Base-by-base conservation (phyloP, 2,888 invertebrate genomes). In the Sipunculus nudus region DNA sequence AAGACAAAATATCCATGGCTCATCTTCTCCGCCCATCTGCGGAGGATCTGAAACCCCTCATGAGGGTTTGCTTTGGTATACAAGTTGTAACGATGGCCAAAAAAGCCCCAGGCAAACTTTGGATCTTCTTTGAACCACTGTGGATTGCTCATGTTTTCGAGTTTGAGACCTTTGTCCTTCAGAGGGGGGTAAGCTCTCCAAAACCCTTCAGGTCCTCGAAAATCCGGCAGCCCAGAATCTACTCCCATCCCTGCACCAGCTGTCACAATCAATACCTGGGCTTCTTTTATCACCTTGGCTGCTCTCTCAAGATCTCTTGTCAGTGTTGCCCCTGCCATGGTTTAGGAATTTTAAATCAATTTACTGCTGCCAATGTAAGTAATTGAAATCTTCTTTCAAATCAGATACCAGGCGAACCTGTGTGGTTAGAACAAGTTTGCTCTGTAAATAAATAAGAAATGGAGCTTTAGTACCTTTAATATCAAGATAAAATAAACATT, bases 71-170 rank as follows among this genome's bases (percentile, higher is more conserved):
- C 50, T 16, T 13, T 48, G 13, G 19, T 48, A 35, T 69, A 69
- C 38, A 65, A 26, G 28, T 63, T 49, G 38, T 69, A 63, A 16
- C 67, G 57, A 49, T 57, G 60, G 10, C 53, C 65, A 29, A 63
- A 63, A 50, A 67, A 69, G 26, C 67, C 67, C 67, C 67, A 69
- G n/a, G 65, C 67, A 41, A 69, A 63, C 26, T 48, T 21, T 3
- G 67, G 61, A 48, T 68, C 56, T 8, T 48, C 46, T 23, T 40
- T 32, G 48, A 69, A 69, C 63, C 65, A 65, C n/a, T 29, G n/a
- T n/a, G 65, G 65, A 40, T 60, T 68, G 39, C 64, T 69, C 63
- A 65, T 69, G 23, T 50, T 52, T 13, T 45, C n/a, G 2, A 69
- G 47, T 26, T 48, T 28, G 10, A 65, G 35, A n/a, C 57, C 55